Evolutionary conservation across 2,888 invertebrate species (phyloP).

Genomic region (Laothoe populi): DNA sequence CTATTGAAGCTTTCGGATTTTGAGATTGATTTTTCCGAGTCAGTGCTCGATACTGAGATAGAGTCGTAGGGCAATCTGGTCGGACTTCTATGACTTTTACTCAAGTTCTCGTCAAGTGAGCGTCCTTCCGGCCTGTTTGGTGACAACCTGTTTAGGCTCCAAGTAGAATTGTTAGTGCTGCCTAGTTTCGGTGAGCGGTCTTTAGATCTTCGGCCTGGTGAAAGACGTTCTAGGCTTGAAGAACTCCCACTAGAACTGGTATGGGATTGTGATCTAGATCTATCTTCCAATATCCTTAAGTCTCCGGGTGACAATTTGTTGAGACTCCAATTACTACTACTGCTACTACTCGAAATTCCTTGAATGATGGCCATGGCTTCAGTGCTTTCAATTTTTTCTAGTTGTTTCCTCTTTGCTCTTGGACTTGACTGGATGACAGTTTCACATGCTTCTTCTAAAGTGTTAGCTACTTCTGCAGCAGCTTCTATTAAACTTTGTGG

Average conservation of each 20-base stretch:
- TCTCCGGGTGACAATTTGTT: conserved; percentile 82
- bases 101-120: conserved; percentile 76
- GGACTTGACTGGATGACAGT: conserved; percentile 87
- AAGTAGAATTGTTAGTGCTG: conserved; percentile 80
- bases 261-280: conserved; percentile 77
- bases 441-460: conserved; percentile 88
- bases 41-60: conserved; percentile 79
- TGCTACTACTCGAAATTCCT: conserved; percentile 79
- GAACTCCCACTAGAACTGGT: conserved; percentile 82
- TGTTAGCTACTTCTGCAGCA: conserved; percentile 87
- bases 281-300: conserved; percentile 76
- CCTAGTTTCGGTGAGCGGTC: conserved; percentile 80
- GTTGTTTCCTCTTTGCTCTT: conserved; percentile 77
- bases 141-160: conserved; percentile 79
- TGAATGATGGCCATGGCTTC: conserved; percentile 77
- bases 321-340: conserved; percentile 82
- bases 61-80: conserved; percentile 79
- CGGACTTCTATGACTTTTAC: conserved; percentile 77
- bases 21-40: conserved; percentile 80
- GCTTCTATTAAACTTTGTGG: conserved; percentile 86
- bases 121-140: conserved; percentile 80
- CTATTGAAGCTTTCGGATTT: conserved; percentile 82
- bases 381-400: conserved; percentile 79
- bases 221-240: conserved; percentile 78
- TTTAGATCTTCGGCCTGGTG: conserved; percentile 79